Percentiles rank a stretch among this genome's conserved stretches.
Evolutionary conservation across 2,113 vertebrate genomes (phyloP).

Genomic region (Chamaetylas fuelleborni): DNA sequence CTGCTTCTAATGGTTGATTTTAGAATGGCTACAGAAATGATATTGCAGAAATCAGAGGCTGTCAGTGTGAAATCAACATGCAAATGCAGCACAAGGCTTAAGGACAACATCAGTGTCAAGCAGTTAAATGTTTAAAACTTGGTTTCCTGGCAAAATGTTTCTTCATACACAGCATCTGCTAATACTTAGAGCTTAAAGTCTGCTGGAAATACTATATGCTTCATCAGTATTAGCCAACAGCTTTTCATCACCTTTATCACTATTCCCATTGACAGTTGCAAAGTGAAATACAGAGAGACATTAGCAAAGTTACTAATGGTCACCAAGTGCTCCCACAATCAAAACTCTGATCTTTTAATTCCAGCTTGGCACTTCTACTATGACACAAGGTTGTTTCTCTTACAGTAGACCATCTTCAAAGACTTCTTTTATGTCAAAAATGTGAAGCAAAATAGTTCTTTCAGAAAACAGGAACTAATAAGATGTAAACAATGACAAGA

Average conservation of each 20-base stretch:
- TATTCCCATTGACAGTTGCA: background rate
- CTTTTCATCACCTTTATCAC: background rate
- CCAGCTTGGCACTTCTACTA: background rate
- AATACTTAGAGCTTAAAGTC: background rate
- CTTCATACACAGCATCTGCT: background rate
- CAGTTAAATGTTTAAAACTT: background rate
- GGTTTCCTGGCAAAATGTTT: background rate
- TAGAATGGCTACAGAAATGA: background rate
- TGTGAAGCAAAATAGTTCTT: background rate
- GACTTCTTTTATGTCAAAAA: background rate
- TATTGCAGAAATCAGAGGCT: background rate
- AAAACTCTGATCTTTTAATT: background rate
- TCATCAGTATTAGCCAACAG: background rate
- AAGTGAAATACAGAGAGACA: background rate
- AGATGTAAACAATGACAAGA: conserved; percentile 9
- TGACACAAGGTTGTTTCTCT: background rate
- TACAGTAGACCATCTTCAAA: conserved; percentile 3
- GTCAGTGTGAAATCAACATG: background rate
- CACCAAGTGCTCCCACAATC: background rate
- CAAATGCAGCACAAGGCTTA: background rate
- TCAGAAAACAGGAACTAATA: conserved; percentile 31
- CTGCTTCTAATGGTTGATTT: background rate
- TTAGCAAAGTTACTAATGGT: background rate
- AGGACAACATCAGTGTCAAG: background rate
- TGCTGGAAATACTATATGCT: background rate